Evolutionary conservation across 2,888 invertebrate species (phyloP).

Genomic region (Spilarctia lutea): DNA sequence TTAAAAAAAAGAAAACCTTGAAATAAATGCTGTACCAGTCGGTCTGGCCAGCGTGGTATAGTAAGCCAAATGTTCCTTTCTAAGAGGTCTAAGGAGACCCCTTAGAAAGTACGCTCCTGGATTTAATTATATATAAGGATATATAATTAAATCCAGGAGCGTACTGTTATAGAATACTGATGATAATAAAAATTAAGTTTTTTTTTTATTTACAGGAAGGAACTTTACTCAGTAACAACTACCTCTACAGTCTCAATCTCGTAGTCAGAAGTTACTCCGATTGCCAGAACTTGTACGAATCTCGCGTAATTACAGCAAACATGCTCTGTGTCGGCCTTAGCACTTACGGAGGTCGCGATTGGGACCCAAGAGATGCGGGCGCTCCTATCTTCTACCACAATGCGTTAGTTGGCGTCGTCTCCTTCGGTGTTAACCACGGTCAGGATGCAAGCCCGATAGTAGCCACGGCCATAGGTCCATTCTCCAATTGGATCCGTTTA

Average conservation of each 20-base stretch:
- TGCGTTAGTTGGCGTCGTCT: conserved; percentile 34
- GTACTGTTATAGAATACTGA: too few species aligned
- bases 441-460: conserved; percentile 31
- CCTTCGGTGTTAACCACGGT: conserved; percentile 34
- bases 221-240: conserved; percentile 18
- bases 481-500: conserved; percentile 36
- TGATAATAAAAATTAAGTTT: not conserved
- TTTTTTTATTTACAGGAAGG: conserved; percentile 41
- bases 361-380: conserved; percentile 45
- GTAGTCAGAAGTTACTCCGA: conserved; percentile 14
- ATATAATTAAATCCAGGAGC: too few species aligned
- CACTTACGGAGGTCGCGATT: conserved; percentile 27
- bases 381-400: conserved; percentile 42
- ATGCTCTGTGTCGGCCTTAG: conserved; percentile 72
- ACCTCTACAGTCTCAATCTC: conserved; percentile 35
- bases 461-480: conserved; percentile 29
- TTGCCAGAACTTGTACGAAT: conserved; percentile 21
- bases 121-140: too few species aligned
- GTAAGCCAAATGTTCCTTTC: too few species aligned
- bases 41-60: too few species aligned
- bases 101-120: too few species aligned
- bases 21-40: too few species aligned
- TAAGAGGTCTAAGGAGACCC: too few species aligned
- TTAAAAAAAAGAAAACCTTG: too few species aligned
- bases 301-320: conserved; percentile 59